Percentiles rank a stretch among this genome's conserved stretches.
Conservation (phyloP, 1,140 invertebrate species). For the Bombus superbus region DNA sequence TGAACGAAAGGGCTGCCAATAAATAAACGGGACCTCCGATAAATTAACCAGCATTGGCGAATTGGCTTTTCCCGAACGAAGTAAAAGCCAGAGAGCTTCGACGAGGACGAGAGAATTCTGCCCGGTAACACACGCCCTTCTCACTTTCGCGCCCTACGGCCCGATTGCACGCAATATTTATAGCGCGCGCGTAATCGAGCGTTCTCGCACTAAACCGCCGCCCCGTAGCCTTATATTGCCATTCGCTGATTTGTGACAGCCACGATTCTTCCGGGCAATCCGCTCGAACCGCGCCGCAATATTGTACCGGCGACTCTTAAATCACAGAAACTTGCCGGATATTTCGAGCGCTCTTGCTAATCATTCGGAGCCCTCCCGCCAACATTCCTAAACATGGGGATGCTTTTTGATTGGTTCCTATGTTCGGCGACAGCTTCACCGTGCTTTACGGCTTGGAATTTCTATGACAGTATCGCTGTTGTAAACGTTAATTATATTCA, state of each 20-base stretch:
- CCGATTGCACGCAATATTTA: constrained; percentile 71
- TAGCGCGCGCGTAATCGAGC: constrained; percentile 68
- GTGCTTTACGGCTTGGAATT: background rate
- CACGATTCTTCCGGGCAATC: constrained; percentile 61
- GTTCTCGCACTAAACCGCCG: constrained; percentile 59
- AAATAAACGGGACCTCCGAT: constrained; percentile 62
- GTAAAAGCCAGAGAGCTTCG: background rate
- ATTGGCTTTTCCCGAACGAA: constrained; percentile 57
- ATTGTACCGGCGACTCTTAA: constrained; percentile 61
- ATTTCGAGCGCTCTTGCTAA: constrained; percentile 62
- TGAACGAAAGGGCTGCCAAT: constrained; percentile 50
- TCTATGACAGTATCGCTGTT: background rate
- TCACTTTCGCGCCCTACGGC: constrained; percentile 60
- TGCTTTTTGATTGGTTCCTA: background rate
- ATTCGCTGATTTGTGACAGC: constrained; percentile 65
- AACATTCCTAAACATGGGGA: background rate
- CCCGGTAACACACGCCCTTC: constrained; percentile 49
- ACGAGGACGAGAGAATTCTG: constrained; percentile 55
- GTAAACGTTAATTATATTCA: no score
- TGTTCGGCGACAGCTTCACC: background rate
- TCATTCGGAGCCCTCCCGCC: constrained; percentile 34
- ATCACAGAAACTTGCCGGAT: constrained; percentile 61
- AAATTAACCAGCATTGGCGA: constrained; percentile 65
- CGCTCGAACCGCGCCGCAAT: constrained; percentile 32
- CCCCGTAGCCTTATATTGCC: constrained; percentile 60